Base-by-base conservation (phyloP, 2,888 invertebrate genomes). In the Andrena praecox region DNA sequence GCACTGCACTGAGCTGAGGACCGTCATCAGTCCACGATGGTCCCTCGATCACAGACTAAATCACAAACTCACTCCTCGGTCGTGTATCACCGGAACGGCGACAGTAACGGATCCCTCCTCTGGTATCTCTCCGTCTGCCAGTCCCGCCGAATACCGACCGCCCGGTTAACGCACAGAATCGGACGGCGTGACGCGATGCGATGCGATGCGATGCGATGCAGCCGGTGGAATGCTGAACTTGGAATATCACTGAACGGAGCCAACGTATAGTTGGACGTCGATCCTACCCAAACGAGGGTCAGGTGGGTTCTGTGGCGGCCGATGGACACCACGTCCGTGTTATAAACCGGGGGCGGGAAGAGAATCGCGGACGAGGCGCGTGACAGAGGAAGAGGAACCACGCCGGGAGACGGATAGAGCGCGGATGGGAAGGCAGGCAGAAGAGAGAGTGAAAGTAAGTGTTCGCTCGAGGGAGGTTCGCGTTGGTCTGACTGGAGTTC, bases 381-480 rank as follows among this genome's bases (percentile, higher is more conserved):
- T 60, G 27, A 42, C 59, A 52, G 42, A 35, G 69, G 54, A 48
- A 70, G 56, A 56, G 70, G 69, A 69, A 82, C 79, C 60, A 56
- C 24, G 50, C 84, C 79, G 81, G 66, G 82, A 81, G 72, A 82
- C n/a, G 33, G 71, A 62, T 35, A 42, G 62, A 70, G 67, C 77
- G 72, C 80, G 86, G 70, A 79, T 66, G 74, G 85, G 80, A 59
- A 16, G 80, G 48, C 2, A 80, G 76, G 76, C 69, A 72, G 78
- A 79, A 89, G 89, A 89, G 88, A 93, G 93, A 93, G 93, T 93
- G 93, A 94, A 94, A 94, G 93, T 93, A 92, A 93, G 93, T 93
- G 91, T 91, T 93, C 90, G 93, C 93, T 93, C 93, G 93, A 93
- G 93, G 94, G 93, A 93, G 92, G 94, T 93, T 93, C 94, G 93